Conservation (phyloP, 2,113 vertebrate species). For the Vimba vimba region DNA sequence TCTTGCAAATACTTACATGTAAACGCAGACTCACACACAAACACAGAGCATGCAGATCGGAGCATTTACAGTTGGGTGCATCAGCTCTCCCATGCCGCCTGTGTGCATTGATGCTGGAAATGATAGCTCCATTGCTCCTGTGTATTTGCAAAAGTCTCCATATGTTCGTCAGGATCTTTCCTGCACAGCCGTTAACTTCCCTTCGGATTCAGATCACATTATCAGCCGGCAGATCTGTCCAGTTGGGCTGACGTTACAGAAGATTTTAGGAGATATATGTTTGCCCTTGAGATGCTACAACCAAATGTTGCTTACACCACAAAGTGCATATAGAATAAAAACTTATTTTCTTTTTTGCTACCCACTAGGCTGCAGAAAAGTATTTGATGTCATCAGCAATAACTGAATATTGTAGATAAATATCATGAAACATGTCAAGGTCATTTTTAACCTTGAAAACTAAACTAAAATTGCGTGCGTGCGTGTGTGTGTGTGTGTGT, state of each 20-base stretch:
- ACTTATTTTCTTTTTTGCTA: neutral
- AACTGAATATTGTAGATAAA: too few relatives aligned
- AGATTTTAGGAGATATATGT: neutral
- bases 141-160: conserved; percentile 69
- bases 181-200: conserved; percentile 27
- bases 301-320: neutral
- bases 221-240: neutral
- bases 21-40: conserved; percentile 27
- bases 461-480: too few relatives aligned
- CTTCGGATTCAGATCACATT: conserved; percentile 28
- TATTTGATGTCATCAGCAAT: neutral
- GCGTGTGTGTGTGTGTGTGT: too few relatives aligned
- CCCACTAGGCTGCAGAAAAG: neutral
- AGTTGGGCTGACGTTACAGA: neutral
- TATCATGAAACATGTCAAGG: too few relatives aligned
- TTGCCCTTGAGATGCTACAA: neutral
- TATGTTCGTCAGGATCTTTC: conserved; percentile 58
- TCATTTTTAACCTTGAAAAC: too few relatives aligned
- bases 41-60: conserved; percentile 55
- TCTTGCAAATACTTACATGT: neutral
- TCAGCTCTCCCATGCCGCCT: conserved; percentile 69
- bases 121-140: conserved; percentile 62
- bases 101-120: conserved; percentile 73
- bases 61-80: conserved; percentile 71
- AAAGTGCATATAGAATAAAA: neutral